A percentile compares a stretch with the other conserved stretches of the same genome.
phyloP scores from a whole-genome alignment of 1,140 invertebrate species.

The Luehdorfia chinensis region DNA sequence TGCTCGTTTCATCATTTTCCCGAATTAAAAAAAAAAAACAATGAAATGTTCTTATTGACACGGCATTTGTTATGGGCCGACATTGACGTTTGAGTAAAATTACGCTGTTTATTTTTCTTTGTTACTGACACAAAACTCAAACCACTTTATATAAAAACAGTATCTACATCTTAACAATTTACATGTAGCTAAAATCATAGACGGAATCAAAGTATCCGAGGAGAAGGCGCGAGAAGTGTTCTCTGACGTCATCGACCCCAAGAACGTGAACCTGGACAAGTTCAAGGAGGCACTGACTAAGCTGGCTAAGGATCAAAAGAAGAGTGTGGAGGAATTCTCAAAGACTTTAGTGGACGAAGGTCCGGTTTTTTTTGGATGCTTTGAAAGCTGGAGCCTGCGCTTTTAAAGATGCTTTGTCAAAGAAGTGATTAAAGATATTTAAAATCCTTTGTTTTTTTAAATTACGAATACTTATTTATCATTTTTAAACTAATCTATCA shows the following conservation, averaged over 20 bases:
- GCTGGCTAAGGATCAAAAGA: constrained; percentile 35
- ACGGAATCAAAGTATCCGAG: constrained; percentile 31
- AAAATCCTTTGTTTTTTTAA: constrained; percentile 1
- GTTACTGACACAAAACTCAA: too few relatives aligned
- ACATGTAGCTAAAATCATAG: constrained; percentile 42
- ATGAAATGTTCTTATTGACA: background rate
- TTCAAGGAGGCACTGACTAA: constrained; percentile 39
- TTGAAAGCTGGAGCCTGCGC: constrained; percentile 25
- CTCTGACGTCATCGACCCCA: constrained; percentile 25
- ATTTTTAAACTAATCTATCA: too few relatives aligned
- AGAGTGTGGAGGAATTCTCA: constrained; percentile 29
- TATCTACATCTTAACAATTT: background rate
- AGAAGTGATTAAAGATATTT: constrained; percentile 21
- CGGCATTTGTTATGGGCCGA: background rate
- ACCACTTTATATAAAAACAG: too few relatives aligned
- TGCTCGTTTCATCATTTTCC: too few relatives aligned
- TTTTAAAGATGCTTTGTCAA: constrained; percentile 31
- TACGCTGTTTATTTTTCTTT: background rate
- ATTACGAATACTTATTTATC: too few relatives aligned
- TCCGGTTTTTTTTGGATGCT: constrained; percentile 28
- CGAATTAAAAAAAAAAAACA: too few relatives aligned
- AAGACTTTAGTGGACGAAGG: constrained; percentile 30
- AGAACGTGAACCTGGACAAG: constrained; percentile 33
- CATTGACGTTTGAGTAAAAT: background rate
- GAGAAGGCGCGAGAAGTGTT: constrained; percentile 36